Conservation (phyloP, 2,113 vertebrate species). For the Gallinago paraguaiae region DNA sequence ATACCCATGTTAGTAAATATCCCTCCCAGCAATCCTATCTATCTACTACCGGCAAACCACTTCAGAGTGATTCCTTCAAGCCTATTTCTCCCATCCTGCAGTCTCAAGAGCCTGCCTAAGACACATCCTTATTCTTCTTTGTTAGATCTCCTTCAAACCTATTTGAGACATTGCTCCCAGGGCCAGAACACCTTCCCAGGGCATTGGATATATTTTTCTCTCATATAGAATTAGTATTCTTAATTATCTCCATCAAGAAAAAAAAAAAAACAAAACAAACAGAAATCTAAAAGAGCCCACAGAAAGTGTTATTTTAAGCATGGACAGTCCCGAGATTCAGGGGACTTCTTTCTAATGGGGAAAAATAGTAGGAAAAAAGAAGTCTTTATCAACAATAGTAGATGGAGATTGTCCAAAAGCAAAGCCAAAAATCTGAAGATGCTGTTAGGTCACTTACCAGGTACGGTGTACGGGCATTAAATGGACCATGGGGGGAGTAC, state of each 20-base stretch:
- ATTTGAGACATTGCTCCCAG: background rate
- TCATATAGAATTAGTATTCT: background rate
- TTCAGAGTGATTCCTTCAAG: background rate
- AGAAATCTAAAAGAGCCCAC: background rate
- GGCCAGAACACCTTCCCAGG: background rate
- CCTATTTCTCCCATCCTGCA: background rate
- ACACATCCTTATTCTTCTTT: background rate
- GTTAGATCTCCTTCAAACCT: background rate
- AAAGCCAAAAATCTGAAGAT: background rate
- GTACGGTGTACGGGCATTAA: background rate
- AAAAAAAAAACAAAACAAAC: background rate
- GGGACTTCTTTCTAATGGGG: slow-evolving; percentile 14
- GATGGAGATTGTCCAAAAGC: background rate
- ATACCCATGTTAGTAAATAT: slow-evolving; percentile 21
- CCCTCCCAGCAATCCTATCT: slow-evolving; percentile 5
- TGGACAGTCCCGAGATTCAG: background rate
- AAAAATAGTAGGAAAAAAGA: background rate
- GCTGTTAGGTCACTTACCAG: background rate
- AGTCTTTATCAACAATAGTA: background rate
- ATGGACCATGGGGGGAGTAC: background rate
- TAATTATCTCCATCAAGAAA: background rate
- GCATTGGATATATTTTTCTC: background rate
- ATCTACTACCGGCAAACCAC: background rate
- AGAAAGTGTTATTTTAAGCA: background rate
- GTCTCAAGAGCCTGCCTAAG: background rate